Evolutionary conservation across 1,140 invertebrate species (phyloP), one percentile per base, ranked within the genome.

Genomic region (Subanguina moxae): DNA sequence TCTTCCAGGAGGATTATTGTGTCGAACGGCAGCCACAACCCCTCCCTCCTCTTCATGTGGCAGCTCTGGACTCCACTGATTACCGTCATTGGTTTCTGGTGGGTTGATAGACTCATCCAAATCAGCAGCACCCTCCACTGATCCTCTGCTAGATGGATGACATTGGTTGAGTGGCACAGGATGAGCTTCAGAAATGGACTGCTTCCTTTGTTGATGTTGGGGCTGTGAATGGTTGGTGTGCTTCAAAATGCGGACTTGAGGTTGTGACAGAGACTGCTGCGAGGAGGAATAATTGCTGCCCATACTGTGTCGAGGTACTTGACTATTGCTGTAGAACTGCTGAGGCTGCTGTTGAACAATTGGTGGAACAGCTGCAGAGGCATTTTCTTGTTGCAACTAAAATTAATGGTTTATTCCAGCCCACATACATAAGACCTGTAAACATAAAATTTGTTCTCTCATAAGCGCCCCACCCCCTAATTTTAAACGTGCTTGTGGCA

Each of bases 31-130:
- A 21, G 48, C 3, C 3, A 21, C 43, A 11, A 45, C 11, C 43
- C 43, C 43, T 45, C 11, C n/a, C 23, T 21, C 48, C 15, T 19
- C 48, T 21, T 52, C 48, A 7, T 21, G n/a, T 7, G n/a, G n/a
- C 48, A 52, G 48, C 17, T 21, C 48, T 52, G n/a, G 48, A 52
- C 23, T 25, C 48, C 48, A 52, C 48, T 52, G 48, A 15, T 52
- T 52, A 15, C 3, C 17, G n/a, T 52, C 48, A 7, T 3, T 19
- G 48, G 23, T 25, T 15, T 52, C n/a, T 52, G 48, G 48, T 52
- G 3, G 8, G 23, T 5, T 52, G 48, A n/a, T n/a, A n/a, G n/a
- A n/a, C n/a, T n/a, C n/a, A n/a, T n/a, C n/a, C n/a, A n/a, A n/a
- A n/a, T n/a, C n/a, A n/a, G n/a, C n/a, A n/a, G n/a, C n/a, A 5